These are phyloP conservation scores for Labroides dimidiatus DNA, from an alignment of 2,797 vertebrate species.

Conservation along the genomic window DNA sequence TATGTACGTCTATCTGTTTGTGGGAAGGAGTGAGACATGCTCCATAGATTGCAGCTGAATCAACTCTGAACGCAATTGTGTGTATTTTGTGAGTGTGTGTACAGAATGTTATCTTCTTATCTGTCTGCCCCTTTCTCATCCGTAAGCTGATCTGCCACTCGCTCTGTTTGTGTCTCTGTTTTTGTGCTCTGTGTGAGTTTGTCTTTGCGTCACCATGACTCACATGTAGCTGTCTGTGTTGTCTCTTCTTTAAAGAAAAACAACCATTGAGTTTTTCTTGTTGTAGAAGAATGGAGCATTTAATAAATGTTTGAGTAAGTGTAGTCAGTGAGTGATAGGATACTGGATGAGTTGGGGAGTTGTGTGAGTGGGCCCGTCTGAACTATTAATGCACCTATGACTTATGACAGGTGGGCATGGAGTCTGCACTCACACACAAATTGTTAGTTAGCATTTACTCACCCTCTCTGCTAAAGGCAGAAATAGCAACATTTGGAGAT, in stretches of 20 bases:
- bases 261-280: constrained; percentile 16
- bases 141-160: constrained; percentile 12
- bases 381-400: too few species aligned
- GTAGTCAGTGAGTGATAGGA: constrained; percentile 23
- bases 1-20: constrained; percentile 22
- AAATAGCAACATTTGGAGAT: too few species aligned
- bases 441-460: too few species aligned
- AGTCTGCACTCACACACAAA: too few species aligned
- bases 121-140: constrained; percentile 17
- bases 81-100: not conserved
- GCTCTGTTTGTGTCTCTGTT: not conserved
- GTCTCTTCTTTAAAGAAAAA: constrained; percentile 8
- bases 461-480: too few species aligned
- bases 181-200: constrained; percentile 4
- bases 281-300: constrained; percentile 24
- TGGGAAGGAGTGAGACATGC: constrained; percentile 28
- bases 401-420: too few species aligned
- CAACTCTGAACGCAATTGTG: constrained; percentile 13
- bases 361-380: not conserved
- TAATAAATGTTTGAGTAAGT: constrained; percentile 27
- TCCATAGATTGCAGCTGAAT: constrained; percentile 46
- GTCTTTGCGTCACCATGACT: constrained; percentile 10
- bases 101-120: constrained; percentile 23
- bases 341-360: constrained; percentile 15
- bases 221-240: not conserved